Evolutionary conservation across 2,797 vertebrate genomes (phyloP).

Genomic region (Delichon dasypus): DNA sequence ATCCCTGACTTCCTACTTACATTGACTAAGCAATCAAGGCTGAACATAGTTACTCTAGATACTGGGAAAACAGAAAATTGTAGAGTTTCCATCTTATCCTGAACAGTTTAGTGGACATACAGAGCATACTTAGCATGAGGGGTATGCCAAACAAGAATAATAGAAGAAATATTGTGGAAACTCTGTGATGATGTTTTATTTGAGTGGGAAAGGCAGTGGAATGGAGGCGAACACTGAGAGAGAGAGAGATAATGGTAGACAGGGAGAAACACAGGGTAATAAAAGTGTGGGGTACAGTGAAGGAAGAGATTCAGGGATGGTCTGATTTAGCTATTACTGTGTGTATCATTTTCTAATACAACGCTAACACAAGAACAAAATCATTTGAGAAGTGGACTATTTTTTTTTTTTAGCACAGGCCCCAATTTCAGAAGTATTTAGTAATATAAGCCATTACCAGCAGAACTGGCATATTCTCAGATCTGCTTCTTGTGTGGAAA

Average conservation of each 20-base stretch:
- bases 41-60: background rate
- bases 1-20: background rate
- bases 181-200: background rate
- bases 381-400: background rate
- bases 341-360: background rate
- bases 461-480: background rate
- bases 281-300: background rate
- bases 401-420: background rate
- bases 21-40: background rate
- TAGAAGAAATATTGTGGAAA: background rate
- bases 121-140: fast-evolving
- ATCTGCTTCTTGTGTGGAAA: background rate
- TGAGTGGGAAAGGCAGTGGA: background rate
- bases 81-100: background rate
- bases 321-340: background rate
- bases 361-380: background rate
- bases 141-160: background rate
- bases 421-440: background rate
- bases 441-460: background rate
- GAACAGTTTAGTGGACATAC: background rate
- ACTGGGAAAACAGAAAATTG: background rate
- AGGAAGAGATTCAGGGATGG: background rate
- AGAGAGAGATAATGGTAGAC: background rate
- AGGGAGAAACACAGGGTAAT: background rate
- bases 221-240: background rate